phyloP scores from a whole-genome alignment of 2,113 vertebrate species.

The Dendrocopos noguchii region DNA sequence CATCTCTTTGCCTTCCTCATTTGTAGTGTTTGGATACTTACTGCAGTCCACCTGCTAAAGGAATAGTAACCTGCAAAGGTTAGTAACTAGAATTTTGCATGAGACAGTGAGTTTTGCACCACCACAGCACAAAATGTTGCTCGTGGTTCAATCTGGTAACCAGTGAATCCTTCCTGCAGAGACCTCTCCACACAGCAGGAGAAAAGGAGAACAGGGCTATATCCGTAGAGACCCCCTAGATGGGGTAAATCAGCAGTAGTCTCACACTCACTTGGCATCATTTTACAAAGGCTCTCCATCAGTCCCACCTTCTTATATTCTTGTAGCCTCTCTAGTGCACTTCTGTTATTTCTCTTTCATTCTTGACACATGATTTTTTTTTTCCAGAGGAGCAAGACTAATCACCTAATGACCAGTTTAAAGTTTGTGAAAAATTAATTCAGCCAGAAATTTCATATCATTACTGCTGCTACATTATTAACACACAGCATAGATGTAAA shows the following conservation, averaged over 20 bases:
- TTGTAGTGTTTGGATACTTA: background rate
- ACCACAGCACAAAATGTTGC: background rate
- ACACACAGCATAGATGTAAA: background rate
- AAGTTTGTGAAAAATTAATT: background rate
- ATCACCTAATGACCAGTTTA: background rate
- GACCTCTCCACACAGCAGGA: background rate
- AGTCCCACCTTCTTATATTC: background rate
- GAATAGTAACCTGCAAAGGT: fast-evolving
- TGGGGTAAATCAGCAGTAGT: background rate
- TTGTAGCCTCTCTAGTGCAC: background rate
- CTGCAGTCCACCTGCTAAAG: constrained; percentile 60
- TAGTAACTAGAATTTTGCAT: fast-evolving
- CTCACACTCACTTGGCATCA: background rate
- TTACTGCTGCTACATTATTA: background rate
- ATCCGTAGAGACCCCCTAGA: background rate
- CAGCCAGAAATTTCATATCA: background rate
- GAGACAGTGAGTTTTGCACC: background rate
- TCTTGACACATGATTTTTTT: background rate
- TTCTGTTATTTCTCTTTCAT: background rate
- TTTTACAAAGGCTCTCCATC: background rate
- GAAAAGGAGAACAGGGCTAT: background rate
- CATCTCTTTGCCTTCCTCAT: background rate
- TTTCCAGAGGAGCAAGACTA: background rate
- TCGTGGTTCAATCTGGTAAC: background rate
- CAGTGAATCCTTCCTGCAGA: background rate